phyloP scores from a whole-genome alignment of 2,113 vertebrate genomes.

The Brachyhypopomus occidentalis region DNA sequence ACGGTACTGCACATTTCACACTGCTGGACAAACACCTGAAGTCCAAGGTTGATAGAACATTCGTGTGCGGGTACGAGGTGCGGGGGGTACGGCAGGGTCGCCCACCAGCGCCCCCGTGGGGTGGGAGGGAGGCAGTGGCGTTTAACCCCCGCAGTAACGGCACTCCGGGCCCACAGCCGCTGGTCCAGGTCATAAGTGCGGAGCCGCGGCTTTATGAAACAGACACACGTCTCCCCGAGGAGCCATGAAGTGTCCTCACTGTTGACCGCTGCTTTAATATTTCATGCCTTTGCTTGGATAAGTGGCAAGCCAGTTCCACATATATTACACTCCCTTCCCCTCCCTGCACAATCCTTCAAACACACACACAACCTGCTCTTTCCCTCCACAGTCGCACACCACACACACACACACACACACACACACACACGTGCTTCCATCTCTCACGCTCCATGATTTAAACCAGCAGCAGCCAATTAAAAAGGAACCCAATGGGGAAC shows the following conservation, averaged over 20 bases:
- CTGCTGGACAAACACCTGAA: not conserved
- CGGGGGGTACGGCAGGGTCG: not conserved
- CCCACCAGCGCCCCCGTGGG: constrained; percentile 6
- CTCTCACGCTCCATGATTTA: not conserved
- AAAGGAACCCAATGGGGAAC: constrained; percentile 36
- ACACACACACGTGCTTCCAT: not conserved
- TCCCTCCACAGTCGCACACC: not conserved
- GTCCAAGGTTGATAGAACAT: too few species aligned
- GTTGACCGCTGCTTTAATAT: constrained; percentile 43
- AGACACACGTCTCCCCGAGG: constrained; percentile 22
- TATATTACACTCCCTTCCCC: constrained; percentile 3
- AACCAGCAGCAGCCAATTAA: constrained; percentile 44
- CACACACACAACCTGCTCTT: not conserved
- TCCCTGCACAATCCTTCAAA: constrained; percentile 21
- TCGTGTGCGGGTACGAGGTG: not conserved
- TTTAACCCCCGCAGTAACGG: constrained; percentile 10
- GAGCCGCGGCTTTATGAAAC: constrained; percentile 36
- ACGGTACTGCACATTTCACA: not conserved
- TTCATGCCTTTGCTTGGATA: constrained; percentile 39
- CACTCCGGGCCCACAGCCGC: not conserved
- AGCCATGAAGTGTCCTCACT: constrained; percentile 22
- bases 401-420: not conserved
- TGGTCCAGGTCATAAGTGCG: constrained; percentile 36
- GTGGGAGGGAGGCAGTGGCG: not conserved
- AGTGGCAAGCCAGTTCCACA: constrained; percentile 11